A percentile compares a stretch with the other conserved stretches of the same genome.
Conservation (phyloP, 2,797 vertebrate genomes). For the Australoheros facetus region DNA sequence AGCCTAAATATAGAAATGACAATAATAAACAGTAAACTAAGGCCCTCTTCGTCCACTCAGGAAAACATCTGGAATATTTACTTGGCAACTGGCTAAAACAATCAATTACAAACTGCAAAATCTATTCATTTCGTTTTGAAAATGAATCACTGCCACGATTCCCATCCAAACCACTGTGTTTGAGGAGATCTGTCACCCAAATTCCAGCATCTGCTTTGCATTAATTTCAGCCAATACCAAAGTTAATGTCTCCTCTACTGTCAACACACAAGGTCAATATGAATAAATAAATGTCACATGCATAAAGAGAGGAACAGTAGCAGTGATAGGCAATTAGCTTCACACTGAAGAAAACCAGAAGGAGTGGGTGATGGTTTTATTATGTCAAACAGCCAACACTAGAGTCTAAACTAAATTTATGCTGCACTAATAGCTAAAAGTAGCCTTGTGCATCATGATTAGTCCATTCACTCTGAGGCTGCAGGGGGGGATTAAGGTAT, state of each 20-base stretch:
- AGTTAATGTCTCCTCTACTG: not conserved
- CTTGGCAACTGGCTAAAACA: not conserved
- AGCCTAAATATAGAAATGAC: not conserved
- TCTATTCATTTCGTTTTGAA: slow-evolving; percentile 18
- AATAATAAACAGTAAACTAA: not conserved
- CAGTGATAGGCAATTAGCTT: not conserved
- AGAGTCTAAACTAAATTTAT: slow-evolving; percentile 4
- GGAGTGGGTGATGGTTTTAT: not conserved
- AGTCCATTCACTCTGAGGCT: slow-evolving; percentile 37
- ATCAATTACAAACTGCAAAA: not conserved
- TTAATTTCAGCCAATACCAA: slow-evolving; percentile 20
- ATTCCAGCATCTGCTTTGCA: slow-evolving; percentile 41
- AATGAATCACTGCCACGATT: not conserved
- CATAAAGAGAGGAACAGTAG: not conserved
- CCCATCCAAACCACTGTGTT: slow-evolving; percentile 15
- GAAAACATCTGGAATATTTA: not conserved
- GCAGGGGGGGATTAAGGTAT: slow-evolving; percentile 66
- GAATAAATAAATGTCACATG: not conserved
- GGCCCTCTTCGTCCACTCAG: not conserved
- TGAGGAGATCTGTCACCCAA: slow-evolving; percentile 12
- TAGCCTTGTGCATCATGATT: slow-evolving; percentile 53
- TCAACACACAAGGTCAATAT: not conserved
- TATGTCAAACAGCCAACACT: not conserved
- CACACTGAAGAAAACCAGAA: slow-evolving; percentile 4
- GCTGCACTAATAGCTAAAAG: slow-evolving; percentile 48